These are phyloP conservation scores for Biston stratarius DNA, from an alignment of 2,888 invertebrate genomes.

Conservation along the genomic window DNA sequence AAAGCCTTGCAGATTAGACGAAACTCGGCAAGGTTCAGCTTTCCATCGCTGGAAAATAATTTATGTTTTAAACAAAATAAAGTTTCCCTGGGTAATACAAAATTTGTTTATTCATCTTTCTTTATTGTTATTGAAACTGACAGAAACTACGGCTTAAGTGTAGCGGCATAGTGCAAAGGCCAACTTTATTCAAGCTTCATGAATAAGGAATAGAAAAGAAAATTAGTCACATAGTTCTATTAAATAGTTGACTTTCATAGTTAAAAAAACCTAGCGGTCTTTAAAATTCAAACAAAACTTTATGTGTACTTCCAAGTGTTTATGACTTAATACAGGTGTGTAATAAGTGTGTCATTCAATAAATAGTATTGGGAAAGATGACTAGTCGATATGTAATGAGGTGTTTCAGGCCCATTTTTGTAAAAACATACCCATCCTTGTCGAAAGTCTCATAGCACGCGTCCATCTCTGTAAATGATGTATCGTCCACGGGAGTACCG, in stretches of 20 bases:
- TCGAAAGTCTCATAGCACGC: conserved; percentile 96
- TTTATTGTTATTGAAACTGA: too few relatives aligned
- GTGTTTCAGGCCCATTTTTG: conserved; percentile 9
- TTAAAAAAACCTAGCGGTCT: not conserved
- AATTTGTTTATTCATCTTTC: too few relatives aligned
- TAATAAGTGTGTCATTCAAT: conserved; percentile 7
- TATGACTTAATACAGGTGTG: conserved; percentile 1
- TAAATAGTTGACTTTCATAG: not conserved
- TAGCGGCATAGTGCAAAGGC: conserved; percentile 9
- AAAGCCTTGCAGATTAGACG: conserved; percentile 93
- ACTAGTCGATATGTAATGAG: not conserved
- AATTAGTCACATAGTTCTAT: not conserved
- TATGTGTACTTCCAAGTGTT: not conserved
- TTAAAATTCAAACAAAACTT: not conserved
- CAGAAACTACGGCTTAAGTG: not conserved
- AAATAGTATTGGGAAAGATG: conserved; percentile 6
- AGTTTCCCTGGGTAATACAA: not conserved
- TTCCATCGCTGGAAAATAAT: conserved; percentile 88
- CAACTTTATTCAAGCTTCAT: conserved; percentile 18
- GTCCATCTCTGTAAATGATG: conserved; percentile 91
- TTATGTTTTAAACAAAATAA: not conserved
- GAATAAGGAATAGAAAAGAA: conserved; percentile 5
- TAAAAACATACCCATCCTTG: conserved; percentile 91
- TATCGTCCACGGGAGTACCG: conserved; percentile 79
- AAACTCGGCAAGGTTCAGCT: conserved; percentile 92